These are phyloP conservation scores for Trachymyrmex cornetzi DNA, from an alignment of 1,140 invertebrate genomes.

Conservation along the genomic window DNA sequence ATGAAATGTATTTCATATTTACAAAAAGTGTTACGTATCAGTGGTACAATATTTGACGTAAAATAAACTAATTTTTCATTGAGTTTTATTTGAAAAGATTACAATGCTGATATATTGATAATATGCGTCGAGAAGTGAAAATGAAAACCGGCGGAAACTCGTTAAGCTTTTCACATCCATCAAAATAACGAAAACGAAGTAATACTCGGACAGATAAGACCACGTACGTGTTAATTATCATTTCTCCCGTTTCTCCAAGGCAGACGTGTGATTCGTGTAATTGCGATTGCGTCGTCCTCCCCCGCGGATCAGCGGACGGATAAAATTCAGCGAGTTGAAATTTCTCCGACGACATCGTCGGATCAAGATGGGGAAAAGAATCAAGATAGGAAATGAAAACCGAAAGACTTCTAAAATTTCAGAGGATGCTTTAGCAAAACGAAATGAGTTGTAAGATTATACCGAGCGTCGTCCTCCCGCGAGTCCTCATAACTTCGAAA, in stretches of 20 bases:
- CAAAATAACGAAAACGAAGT: constrained; percentile 36
- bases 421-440: constrained; percentile 17
- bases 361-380: neutral
- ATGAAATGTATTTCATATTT: constrained; percentile 14
- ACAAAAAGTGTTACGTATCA: neutral
- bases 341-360: constrained; percentile 1
- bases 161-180: constrained; percentile 34
- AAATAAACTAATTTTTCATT: constrained; percentile 16
- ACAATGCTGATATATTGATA: neutral
- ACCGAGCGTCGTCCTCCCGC: neutral
- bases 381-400: constrained; percentile 45
- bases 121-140: neutral
- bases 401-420: constrained; percentile 26
- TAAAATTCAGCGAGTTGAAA: constrained; percentile 26
- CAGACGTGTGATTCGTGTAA: constrained; percentile 3
- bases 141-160: neutral
- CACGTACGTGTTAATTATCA: constrained; percentile 28
- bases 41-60: neutral
- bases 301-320: constrained; percentile 3
- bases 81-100: constrained; percentile 7
- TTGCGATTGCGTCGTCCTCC: neutral
- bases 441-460: constrained; percentile 58
- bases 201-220: neutral
- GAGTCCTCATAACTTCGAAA: constrained; percentile 44
- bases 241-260: neutral